Base-by-base conservation (phyloP, 2,888 invertebrate genomes). In the Malacosoma neustria region DNA sequence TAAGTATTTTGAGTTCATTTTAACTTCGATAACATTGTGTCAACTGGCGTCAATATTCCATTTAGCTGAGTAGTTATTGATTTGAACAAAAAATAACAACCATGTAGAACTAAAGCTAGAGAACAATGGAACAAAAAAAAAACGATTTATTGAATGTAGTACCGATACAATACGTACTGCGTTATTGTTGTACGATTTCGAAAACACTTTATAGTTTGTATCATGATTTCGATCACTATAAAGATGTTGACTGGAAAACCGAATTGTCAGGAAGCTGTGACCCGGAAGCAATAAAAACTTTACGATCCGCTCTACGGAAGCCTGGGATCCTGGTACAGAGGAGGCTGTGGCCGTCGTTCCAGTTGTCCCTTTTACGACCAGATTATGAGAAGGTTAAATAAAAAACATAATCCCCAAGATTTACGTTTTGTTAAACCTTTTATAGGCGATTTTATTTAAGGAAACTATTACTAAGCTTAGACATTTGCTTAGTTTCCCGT, bases 251-350 rank as follows among this genome's bases (percentile, higher is more conserved):
- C 80, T 74, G 70, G 72, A 69, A 68, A 72, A 66, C 68, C 65
- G 68, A 74, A 76, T 71, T 64, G 69, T 71, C 57, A 56, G 62
- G 45, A 59, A 56, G 65, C 66, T 52, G 57, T 64, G 71, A 68
- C 65, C 74, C 72, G 74, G 67, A 77, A 74, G 67, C 74, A 64
- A 73, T 79, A 77, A 81, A 81, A 75, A 72, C 51, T 80, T 76
- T 75, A 76, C 62, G 66, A 63, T 49, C 60, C 51, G 51, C 57
- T 56, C 60, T 53, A 56, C 52, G 57, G 57, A 60, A 60, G 49
- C 54, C 44, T 35, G 34, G 42, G 39, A 38, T 42, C 43, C 41
- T 35, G 22, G 22, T 22, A 9, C 22, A 51, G 56, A 49, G 57
- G 57, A 58, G 60, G 47, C 51, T 40, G 35, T 31, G 41, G 38